These are phyloP conservation scores for Vidua macroura DNA, from an alignment of 2,113 vertebrate genomes.

Conservation along the genomic window DNA sequence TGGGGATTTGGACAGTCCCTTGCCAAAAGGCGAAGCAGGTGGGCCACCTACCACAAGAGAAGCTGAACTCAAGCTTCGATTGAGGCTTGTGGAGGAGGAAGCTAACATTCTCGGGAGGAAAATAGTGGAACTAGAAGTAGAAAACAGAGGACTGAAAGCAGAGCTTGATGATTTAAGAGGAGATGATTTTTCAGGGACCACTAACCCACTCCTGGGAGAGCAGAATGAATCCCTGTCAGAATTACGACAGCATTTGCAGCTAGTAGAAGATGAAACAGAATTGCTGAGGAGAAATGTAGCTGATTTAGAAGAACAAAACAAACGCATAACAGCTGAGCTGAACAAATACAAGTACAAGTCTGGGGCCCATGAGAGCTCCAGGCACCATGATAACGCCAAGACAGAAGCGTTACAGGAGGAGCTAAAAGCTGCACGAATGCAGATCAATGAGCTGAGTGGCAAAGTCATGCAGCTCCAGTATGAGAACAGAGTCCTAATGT, in stretches of 20 bases:
- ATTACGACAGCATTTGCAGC: constrained; percentile 93
- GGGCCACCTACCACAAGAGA: constrained; percentile 96
- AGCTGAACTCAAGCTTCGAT: constrained; percentile 93
- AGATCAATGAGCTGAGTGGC: constrained; percentile 96
- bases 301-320: constrained; percentile 96
- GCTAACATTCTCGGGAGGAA: constrained; percentile 97
- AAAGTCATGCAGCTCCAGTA: constrained; percentile 99
- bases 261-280: constrained; percentile 97
- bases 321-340: constrained; percentile 89
- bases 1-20: constrained; percentile 94
- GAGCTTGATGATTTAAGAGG: constrained; percentile 95
- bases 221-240: constrained; percentile 93
- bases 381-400: constrained; percentile 87
- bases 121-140: constrained; percentile 97
- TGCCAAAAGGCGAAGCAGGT: constrained; percentile 96
- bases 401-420: constrained; percentile 92
- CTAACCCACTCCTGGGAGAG: constrained; percentile 81
- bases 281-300: constrained; percentile 91
- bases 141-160: constrained; percentile 95
- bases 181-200: constrained; percentile 82
- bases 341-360: constrained; percentile 97
- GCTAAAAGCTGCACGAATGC: constrained; percentile 91
- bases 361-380: constrained; percentile 82
- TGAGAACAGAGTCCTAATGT: constrained; percentile 95
- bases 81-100: constrained; percentile 96